phyloP scores from a whole-genome alignment of 2,888 invertebrate genomes.

The Acheta domesticus region DNA sequence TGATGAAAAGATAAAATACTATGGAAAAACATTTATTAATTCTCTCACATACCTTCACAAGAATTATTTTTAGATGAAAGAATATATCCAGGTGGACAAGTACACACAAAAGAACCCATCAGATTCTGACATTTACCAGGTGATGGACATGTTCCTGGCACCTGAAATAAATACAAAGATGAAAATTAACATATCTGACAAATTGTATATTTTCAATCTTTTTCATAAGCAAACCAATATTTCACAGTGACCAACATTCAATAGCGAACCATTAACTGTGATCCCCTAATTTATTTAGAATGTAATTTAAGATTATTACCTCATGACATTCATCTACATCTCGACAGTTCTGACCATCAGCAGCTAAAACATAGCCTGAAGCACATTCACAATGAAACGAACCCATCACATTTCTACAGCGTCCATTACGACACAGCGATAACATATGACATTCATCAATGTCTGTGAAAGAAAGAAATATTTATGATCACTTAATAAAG shows the following conservation, averaged over 20 bases:
- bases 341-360: conserved; percentile 73
- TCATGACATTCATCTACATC: conserved; percentile 76
- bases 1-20: no score
- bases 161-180: conserved; percentile 44
- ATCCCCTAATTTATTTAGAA: no score
- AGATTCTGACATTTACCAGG: conserved; percentile 66
- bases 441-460: conserved; percentile 83
- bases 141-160: conserved; percentile 57
- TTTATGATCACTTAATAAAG: neutral
- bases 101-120: conserved; percentile 69
- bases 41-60: conserved; percentile 50
- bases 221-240: no score
- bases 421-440: conserved; percentile 79
- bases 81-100: conserved; percentile 75
- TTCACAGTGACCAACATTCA: no score
- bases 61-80: conserved; percentile 59
- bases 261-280: no score
- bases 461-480: conserved; percentile 49
- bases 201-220: neutral
- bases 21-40: neutral
- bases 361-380: conserved; percentile 69
- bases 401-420: conserved; percentile 75
- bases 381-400: conserved; percentile 80
- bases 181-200: neutral
- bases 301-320: conserved; percentile 44